Evolutionary conservation across 2,888 invertebrate species (phyloP), one percentile per base, ranked within the genome.

Genomic region (Scaptomyza tumidula): DNA sequence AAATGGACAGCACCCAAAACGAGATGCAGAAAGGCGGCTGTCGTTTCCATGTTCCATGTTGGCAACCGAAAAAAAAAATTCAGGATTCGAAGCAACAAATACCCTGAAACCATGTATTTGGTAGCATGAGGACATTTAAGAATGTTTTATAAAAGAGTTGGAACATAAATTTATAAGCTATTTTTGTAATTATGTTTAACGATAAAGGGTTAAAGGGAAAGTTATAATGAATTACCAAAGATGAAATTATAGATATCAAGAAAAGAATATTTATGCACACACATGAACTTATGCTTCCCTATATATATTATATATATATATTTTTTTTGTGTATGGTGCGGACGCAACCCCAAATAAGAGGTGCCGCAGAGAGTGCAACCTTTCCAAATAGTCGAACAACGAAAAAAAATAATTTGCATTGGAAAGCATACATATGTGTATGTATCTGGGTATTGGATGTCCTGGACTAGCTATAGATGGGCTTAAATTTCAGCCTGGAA

Each of bases 401-500:
- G n/a, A n/a, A n/a, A 48, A 50, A 68, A 69, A 73, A 24, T 73
- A 49, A 64, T 70, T 70, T 75, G 71, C 73, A 71, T 71, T 74
- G 74, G 74, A 48, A 49, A 9, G 16, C 33, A 49, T 49, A 14
- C 6, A 14, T 14, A 39, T 39, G 6, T 14, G 6, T 39, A 19
- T 33, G 33, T 13, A 49, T 19, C 16, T 33, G 33, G 16, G 19
- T 49, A 49, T 16, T 33, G 10, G 5, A 19, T 52, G 16, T 13
- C 39, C 35, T 44, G 35, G 60, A 53, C 61, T 46, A 45, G 29
- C 31, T 31, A 50, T 11, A 24, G 29, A 14, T n/a, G 19, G 29
- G 16, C 16, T 31, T 54, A 39, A 14, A 46, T 37, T 39, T 53
- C 24, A 35, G 49, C 29, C 65, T 74, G 73, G 73, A 74, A 75